phyloP scores from a whole-genome alignment of 2,797 vertebrate genomes.

The Trachurus trachurus region DNA sequence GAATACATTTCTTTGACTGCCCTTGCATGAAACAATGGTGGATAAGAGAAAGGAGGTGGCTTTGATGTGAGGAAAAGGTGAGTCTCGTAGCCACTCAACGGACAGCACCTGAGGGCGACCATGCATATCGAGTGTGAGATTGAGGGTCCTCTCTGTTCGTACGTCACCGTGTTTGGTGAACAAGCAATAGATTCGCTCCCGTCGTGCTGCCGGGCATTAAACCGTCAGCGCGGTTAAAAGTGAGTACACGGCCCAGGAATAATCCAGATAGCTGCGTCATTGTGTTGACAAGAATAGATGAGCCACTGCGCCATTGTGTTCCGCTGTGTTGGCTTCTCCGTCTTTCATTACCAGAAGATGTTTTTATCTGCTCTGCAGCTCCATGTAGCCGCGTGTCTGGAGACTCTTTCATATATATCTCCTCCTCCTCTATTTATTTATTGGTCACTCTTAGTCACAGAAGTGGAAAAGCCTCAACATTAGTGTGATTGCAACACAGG shows the following conservation, averaged over 20 bases:
- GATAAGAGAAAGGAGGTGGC: constrained; percentile 59
- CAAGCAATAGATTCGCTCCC: neutral
- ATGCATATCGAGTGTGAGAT: constrained; percentile 53
- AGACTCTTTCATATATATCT: neutral
- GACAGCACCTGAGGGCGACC: constrained; percentile 50
- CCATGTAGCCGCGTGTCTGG: neutral
- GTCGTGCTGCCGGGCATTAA: neutral
- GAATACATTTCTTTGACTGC: constrained; percentile 61
- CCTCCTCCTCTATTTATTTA: constrained; percentile 1
- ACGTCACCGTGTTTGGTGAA: constrained; percentile 13
- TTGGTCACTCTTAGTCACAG: neutral
- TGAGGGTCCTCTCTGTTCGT: constrained; percentile 49
- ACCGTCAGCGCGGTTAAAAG: constrained; percentile 12
- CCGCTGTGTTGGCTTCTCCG: neutral
- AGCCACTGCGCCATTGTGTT: constrained; percentile 10
- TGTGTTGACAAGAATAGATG: constrained; percentile 1
- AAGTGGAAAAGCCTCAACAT: neutral
- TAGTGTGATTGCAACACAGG: neutral
- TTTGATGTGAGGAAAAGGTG: constrained; percentile 72
- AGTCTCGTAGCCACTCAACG: constrained; percentile 43
- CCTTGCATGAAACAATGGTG: constrained; percentile 45
- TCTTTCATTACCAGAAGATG: constrained; percentile 7
- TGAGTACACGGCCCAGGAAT: neutral
- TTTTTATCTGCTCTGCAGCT: neutral
- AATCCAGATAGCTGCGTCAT: neutral